Percentiles rank a stretch among this genome's conserved stretches.
Evolutionary conservation across 2,113 vertebrate species (phyloP).

Genomic region (Pelodiscus sinensis): DNA sequence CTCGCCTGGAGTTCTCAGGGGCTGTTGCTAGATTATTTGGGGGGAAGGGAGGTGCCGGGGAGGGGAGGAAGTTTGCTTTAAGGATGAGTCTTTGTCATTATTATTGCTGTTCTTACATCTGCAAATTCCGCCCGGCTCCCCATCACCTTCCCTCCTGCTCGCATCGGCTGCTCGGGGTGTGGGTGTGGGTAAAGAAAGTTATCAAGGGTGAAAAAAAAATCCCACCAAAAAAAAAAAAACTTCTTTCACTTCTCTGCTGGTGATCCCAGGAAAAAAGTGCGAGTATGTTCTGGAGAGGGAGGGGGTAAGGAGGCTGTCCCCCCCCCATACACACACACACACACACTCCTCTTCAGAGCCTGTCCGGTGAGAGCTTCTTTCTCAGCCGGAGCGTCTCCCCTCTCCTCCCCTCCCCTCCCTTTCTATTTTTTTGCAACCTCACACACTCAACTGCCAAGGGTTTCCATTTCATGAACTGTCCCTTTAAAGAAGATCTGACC

Average conservation of each 20-base stretch:
- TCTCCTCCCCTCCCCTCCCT: slow-evolving; percentile 48
- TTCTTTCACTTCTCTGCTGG: slow-evolving; percentile 60
- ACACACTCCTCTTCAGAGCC: neutral
- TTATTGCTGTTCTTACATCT: neutral
- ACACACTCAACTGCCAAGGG: slow-evolving; percentile 60
- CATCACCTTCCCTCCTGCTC: slow-evolving; percentile 74
- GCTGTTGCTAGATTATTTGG: slow-evolving; percentile 55
- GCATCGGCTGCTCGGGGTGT: slow-evolving; percentile 58
- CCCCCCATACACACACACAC: slow-evolving; percentile 9
- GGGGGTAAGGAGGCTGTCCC: neutral
- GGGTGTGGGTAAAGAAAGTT: slow-evolving; percentile 68
- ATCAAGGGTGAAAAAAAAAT: neutral
- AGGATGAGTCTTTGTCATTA: neutral
- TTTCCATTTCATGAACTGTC: slow-evolving; percentile 78
- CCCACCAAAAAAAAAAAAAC: slow-evolving; percentile 51
- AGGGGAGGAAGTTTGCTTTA: neutral
- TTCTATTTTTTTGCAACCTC: neutral
- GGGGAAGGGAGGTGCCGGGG: neutral
- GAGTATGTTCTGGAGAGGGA: neutral
- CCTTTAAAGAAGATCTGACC: slow-evolving; percentile 79
- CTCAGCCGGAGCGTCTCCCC: neutral
- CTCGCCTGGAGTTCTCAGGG: slow-evolving; percentile 38
- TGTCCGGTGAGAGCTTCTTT: neutral
- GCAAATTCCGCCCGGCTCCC: slow-evolving; percentile 38
- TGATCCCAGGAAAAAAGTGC: neutral